Base-by-base conservation (phyloP, 92 coral and sea anemone genomes). In the Porites rus region DNA sequence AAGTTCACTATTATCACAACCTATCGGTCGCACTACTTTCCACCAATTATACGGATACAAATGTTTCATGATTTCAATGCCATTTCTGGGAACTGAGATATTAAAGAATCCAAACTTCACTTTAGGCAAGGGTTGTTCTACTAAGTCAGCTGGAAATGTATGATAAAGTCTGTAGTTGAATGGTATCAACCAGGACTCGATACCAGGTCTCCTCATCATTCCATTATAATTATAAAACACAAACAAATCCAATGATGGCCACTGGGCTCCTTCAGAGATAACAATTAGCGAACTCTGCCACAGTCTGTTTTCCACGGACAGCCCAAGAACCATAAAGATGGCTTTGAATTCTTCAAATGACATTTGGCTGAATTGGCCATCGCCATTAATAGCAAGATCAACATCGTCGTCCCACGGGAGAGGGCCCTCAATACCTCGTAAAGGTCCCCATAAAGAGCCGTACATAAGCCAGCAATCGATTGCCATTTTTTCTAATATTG, bases 401-500 rank as follows among this genome's bases (percentile, higher is more conserved):
- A 72, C 59, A 7, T 72, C 60, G 43, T 72, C 54, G 19, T 72
- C 76, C 76, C 76, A 46, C 51, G 76, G 58, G 46, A 79, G 73
- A 20, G 73, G 83, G 16, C 83, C 83, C 8, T 65, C 58, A 9
- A 79, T 8, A 46, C 83, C 83, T 14, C 73, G 46, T 22, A 79
- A 56, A 4, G 83, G 83, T 8, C 83, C 83, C 73, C 83, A 79
- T 52, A 79, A 28, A 31, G 83, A 79, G 46, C 73, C 72, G 72
- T 79, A 79, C 59, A 66, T 64, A 17, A 79, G 16, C 83, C 83
- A 79, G 63, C 31, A 20, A 0, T 79, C 73, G 43, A 79, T 50
- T 1, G 72, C 73, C 50, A 65, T 46, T 19, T 21, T 50, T 46
- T 65, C 74, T 58, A 79, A 51, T 2, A 66, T 50, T 8, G 63